A percentile compares a stretch with the other conserved stretches of the same genome.
Evolutionary conservation across 2,113 vertebrate species (phyloP).

Genomic region (Fregetta grallaria): DNA sequence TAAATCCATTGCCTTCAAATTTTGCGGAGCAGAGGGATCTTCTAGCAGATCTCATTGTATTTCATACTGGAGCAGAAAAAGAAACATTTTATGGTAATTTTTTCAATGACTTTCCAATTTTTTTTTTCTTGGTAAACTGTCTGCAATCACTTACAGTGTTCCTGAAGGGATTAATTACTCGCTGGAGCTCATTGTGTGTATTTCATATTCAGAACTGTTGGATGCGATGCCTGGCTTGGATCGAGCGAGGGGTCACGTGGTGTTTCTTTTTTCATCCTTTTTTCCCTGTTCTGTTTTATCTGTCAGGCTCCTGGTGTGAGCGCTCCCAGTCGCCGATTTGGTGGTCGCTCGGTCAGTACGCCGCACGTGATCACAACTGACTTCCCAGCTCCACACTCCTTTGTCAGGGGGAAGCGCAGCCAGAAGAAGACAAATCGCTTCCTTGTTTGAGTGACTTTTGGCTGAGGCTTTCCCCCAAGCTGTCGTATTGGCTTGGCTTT

Average conservation of each 20-base stretch:
- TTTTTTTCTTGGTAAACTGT: constrained; percentile 33
- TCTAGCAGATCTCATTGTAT: neutral
- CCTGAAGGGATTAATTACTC: constrained; percentile 56
- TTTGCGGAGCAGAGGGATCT: neutral
- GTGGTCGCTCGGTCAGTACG: neutral
- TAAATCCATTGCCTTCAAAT: neutral
- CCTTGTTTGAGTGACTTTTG: constrained; percentile 60
- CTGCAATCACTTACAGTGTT: constrained; percentile 47
- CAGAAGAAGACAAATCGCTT: constrained; percentile 55
- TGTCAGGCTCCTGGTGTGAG: constrained; percentile 8
- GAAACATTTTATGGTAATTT: constrained; percentile 17
- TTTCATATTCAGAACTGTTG: constrained; percentile 23
- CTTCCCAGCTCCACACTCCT: neutral
- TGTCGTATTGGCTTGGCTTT: neutral
- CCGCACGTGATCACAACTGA: neutral
- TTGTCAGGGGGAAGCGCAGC: neutral
- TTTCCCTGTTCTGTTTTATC: neutral
- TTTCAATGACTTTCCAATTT: constrained; percentile 40
- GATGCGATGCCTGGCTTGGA: constrained; percentile 24
- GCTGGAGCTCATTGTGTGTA: constrained; percentile 18
- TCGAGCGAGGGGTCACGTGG: neutral
- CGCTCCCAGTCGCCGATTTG: neutral
- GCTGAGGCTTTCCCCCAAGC: constrained; percentile 18
- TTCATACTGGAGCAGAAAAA: neutral
- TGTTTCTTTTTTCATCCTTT: neutral